A percentile compares a stretch with the other conserved stretches of the same genome.
Conservation (phyloP, 2,113 vertebrate genomes). For the Sardina pilchardus region DNA sequence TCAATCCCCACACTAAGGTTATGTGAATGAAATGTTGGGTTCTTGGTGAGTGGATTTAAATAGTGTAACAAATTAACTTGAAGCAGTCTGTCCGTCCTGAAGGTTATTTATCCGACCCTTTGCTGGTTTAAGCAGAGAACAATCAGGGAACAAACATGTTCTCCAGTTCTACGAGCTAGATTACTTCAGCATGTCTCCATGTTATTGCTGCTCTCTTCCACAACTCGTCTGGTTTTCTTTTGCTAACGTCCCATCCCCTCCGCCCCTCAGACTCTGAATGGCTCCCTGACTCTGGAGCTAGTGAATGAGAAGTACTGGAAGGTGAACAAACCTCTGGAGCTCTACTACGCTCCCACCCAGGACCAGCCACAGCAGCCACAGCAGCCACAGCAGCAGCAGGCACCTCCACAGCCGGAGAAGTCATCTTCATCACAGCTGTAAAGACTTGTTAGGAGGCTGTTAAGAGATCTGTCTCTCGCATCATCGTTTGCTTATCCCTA, state of each 20-base stretch:
- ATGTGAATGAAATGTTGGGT: neutral
- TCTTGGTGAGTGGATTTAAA: neutral
- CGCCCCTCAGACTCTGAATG: constrained; percentile 80
- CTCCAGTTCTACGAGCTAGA: neutral
- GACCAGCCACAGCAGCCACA: constrained; percentile 69
- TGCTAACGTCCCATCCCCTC: neutral
- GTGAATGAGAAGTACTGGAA: constrained; percentile 93
- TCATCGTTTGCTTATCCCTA: neutral
- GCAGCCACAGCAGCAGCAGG: constrained; percentile 9
- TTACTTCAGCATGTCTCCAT: neutral
- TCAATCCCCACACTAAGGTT: neutral
- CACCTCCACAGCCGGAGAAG: constrained; percentile 28
- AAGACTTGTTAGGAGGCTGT: constrained; percentile 11
- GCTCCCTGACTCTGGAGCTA: constrained; percentile 84
- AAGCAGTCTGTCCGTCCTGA: no score
- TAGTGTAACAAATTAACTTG: neutral
- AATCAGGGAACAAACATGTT: neutral
- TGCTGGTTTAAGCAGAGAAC: neutral
- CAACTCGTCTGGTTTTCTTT: neutral
- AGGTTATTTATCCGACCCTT: no score
- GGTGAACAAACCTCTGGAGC: constrained; percentile 81
- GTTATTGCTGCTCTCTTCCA: neutral
- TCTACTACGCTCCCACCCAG: constrained; percentile 86
- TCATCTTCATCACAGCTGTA: constrained; percentile 34
- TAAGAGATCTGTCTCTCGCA: neutral